Conservation (phyloP, 1,140 invertebrate genomes). For the Drosophila bocqueti region DNA sequence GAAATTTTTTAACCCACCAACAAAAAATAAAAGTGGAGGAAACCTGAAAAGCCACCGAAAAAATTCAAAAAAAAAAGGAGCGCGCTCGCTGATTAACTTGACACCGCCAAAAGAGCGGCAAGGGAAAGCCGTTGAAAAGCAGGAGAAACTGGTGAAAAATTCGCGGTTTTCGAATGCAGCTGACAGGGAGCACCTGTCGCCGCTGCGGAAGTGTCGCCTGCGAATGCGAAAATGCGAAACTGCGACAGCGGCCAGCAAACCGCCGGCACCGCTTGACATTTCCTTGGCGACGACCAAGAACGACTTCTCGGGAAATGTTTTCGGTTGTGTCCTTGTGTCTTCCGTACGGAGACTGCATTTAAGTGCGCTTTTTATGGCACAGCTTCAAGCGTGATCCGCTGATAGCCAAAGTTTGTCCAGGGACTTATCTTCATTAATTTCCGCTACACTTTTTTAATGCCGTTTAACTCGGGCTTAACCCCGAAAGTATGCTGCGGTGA, state of each 20-base stretch:
- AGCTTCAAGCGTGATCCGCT: conserved; percentile 37
- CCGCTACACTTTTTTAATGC: conserved; percentile 33
- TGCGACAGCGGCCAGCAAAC: conserved; percentile 35
- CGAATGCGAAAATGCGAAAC: conserved; percentile 16
- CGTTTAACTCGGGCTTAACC: conserved; percentile 24
- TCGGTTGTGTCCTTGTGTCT: conserved; percentile 27
- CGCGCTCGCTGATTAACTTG: conserved; percentile 73
- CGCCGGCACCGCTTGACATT: conserved; percentile 47
- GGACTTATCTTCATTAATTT: conserved; percentile 45
- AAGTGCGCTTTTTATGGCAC: conserved; percentile 34
- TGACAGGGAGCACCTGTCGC: conserved; percentile 76
- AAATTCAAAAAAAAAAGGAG: conserved; percentile 15
- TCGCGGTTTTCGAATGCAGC: conserved; percentile 71
- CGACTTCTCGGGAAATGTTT: conserved; percentile 23
- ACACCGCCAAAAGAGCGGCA: conserved; percentile 40
- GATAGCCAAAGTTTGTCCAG: conserved; percentile 47
- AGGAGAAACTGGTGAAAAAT: conserved; percentile 17
- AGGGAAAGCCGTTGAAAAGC: conserved; percentile 18
- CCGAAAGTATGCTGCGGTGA: conserved; percentile 24
- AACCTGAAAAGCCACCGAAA: conserved; percentile 37
- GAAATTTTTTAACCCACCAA: conserved; percentile 51
- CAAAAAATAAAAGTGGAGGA: conserved; percentile 20
- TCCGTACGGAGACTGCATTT: conserved; percentile 35
- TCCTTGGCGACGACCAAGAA: conserved; percentile 40
- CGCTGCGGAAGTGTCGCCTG: conserved; percentile 39